Conservation (phyloP, 2,888 invertebrate genomes). For the Scotopteryx bipunctaria region DNA sequence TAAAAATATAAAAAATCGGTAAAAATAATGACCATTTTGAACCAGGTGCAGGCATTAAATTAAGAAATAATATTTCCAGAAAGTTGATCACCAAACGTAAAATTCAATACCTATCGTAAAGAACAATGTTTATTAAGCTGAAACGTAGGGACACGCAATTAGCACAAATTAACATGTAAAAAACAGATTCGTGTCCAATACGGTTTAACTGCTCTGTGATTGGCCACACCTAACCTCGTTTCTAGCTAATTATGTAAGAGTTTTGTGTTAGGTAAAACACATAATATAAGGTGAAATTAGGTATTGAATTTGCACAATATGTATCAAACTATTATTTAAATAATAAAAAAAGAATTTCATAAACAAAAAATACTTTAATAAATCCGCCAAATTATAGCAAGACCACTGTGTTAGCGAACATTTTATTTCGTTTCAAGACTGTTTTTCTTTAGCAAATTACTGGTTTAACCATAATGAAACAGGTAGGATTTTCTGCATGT, state of each 20-base stretch:
- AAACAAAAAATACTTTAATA: no score
- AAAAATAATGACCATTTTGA: not conserved
- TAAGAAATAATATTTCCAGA: not conserved
- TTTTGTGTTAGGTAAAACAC: not conserved
- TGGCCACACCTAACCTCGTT: constrained; percentile 21
- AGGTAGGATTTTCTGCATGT: not conserved
- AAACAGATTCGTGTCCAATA: constrained; percentile 28
- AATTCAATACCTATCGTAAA: constrained; percentile 4
- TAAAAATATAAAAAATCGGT: not conserved
- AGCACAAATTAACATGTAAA: constrained; percentile 27
- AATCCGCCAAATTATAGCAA: no score
- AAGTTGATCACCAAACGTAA: not conserved
- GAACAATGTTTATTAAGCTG: constrained; percentile 8
- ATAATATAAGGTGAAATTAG: no score
- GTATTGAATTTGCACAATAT: no score
- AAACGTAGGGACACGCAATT: constrained; percentile 16
- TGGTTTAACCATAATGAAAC: no score
- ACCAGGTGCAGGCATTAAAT: not conserved
- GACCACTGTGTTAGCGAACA: no score
- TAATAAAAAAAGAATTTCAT: no score
- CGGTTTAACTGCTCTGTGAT: constrained; percentile 29
- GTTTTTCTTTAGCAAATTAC: no score
- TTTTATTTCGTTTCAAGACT: no score
- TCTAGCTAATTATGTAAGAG: constrained; percentile 6
- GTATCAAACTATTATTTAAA: not conserved